Base-by-base conservation (phyloP, 2,888 invertebrate species). In the Heliconius erato region DNA sequence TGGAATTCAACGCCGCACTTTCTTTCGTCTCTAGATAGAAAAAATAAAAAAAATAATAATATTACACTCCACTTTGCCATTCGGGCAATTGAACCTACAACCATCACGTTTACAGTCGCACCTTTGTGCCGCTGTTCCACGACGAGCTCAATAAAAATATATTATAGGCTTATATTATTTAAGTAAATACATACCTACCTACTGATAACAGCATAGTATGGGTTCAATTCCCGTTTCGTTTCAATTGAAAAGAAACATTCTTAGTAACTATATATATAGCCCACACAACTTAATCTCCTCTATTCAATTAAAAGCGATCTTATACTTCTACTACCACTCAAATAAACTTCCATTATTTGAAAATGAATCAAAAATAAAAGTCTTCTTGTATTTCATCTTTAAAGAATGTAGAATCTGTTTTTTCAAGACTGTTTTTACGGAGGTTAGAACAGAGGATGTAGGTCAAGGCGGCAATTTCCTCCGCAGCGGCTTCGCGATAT, bases 391-490 rank as follows among this genome's bases (percentile, higher is more conserved):
- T 74, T 74, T 71, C 59, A 71, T 72, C 44, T 72, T 44, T 59
- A 69, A 69, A 69, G 49, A 80, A 76, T 76, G 63, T 63, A 72
- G 77, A 81, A 77, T 81, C 71, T 81, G 77, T 81, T 78, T 81
- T 81, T 77, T 54, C 71, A 81, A 78, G 65, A 71, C 65, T 80
- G 40, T 80, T 76, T 76, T 80, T 76, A 76, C 80, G 78, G 68
- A 65, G 69, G 72, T 78, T 78, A 78, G 77, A 32, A 71, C 77
- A 72, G 71, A 67, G 71, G 71, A 81, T 76, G 49, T 81, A 78
- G 87, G 87, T 86, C 86, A 86, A 85, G 86, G 85, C 84, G 84
- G 82, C 84, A 83, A 86, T 86, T 86, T 85, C 84, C 86, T 83
- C 80, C 69, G 40, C 83, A 82, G 83, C 77, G 85, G 83, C 81